Evolutionary conservation across 2,888 invertebrate genomes (phyloP).

Genomic region (Plagodis dolabraria): DNA sequence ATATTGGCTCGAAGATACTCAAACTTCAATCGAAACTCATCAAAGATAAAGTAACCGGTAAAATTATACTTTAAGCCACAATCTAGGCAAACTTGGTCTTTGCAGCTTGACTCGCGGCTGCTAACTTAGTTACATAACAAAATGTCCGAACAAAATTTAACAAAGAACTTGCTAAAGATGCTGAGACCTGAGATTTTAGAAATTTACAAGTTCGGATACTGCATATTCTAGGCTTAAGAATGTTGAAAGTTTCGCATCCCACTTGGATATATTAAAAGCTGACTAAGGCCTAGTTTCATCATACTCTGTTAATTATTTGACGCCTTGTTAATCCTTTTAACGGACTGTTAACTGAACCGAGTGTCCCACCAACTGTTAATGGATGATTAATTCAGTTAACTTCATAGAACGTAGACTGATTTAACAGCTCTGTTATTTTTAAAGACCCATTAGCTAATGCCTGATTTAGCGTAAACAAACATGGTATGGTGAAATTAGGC

Average conservation of each 20-base stretch:
- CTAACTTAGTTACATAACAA: constrained; percentile 13
- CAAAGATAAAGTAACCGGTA: constrained; percentile 33
- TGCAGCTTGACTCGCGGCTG: constrained; percentile 17
- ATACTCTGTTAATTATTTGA: too few species aligned
- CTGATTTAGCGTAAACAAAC: too few species aligned
- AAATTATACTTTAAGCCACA: constrained; percentile 30
- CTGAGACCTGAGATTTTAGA: not conserved
- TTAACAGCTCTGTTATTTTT: too few species aligned
- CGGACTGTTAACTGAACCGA: too few species aligned
- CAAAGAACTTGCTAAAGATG: constrained; percentile 1
- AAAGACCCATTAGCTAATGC: too few species aligned
- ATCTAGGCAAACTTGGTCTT: constrained; percentile 27
- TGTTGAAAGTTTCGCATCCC: constrained; percentile 41
- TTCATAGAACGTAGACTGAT: too few species aligned
- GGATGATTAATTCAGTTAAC: too few species aligned
- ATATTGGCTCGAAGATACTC: constrained; percentile 20
- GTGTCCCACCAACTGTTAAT: too few species aligned
- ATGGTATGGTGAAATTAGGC: too few species aligned
- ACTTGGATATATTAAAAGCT: too few species aligned
- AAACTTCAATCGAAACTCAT: constrained; percentile 38
- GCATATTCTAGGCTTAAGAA: constrained; percentile 3
- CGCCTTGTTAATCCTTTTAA: too few species aligned
- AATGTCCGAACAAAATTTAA: constrained; percentile 14
- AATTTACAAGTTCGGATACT: not conserved
- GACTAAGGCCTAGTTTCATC: too few species aligned